Base-by-base conservation (phyloP, 2,797 vertebrate genomes). In the Cheirogaleus major region DNA sequence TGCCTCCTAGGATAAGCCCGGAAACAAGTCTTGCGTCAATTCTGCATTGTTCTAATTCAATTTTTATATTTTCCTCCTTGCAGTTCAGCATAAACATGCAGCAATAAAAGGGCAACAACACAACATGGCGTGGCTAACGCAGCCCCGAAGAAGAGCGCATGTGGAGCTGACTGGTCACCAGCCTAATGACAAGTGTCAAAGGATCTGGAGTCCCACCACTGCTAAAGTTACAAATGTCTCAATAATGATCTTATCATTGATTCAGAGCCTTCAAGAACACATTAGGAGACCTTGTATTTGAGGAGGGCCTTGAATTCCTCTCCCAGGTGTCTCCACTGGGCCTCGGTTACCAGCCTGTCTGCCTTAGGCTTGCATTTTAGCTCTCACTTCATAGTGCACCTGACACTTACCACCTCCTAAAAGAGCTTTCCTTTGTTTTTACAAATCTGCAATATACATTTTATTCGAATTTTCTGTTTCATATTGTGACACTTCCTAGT, bases 11-110 rank as follows among this genome's bases (percentile, higher is more conserved):
- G 2, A 10, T 27, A 67, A 13, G 13, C 75, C 87, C 89, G 80
- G 91, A 96, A 86, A 80, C 63, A 81, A 86, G 59, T 38, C 48
- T 73, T 84, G 17, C 0, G 0, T 89, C 83, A 80, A n/a, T 48
- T 81, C 82, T 75, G 91, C 43, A 45, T 82, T 95, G 92, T 85
- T 88, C 70, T 97, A 95, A 97, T 82, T 93, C 38, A 52, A 9
- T 85, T 96, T 91, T 50, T 75, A 23, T 45, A 61, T 55, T 89
- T 75, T 76, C 73, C 43, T 92, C 69, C 43, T 55, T 90, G 55
- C 5, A 61, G 61, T 81, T 59, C 30, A 4, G 2, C 25, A 52
- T 84, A 87, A 95, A 92, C 9, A 65, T 4, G 4, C 0, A 27
- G 57, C 30, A 50, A 30, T 35, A 48, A 73, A 57, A 32, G 45